Base-by-base conservation (phyloP, 2,888 invertebrate genomes). In the Eupeodes luniger region DNA sequence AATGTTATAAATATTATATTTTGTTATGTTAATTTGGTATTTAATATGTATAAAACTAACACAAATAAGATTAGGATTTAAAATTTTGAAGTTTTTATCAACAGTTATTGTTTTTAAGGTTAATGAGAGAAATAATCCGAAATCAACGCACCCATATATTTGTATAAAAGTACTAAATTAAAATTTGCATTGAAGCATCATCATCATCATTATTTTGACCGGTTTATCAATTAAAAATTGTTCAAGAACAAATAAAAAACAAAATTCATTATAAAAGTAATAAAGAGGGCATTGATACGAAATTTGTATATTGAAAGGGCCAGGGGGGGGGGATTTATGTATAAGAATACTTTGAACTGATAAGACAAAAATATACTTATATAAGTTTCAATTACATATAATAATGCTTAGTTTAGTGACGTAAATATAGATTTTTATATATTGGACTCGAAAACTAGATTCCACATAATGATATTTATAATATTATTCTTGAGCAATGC, bases 171-270 rank as follows among this genome's bases (percentile, higher is more conserved):
- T 59, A 34, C 1, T 7, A 14, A 59, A 34, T 14, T 59, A 34
- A 59, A 59, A 59, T 59, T 59, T 14, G 59, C 34, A 7, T 34
- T 59, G 0, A 59, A 9, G 4, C 7, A 59, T 1, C 57, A 59
- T 9, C 57, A 59, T 9, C 7, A 34, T 36, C 7, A 59, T 0
- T 34, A 59, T 9, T 7, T 59, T 36, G n/a, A 59, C 59, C 59
- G 59, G 59, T 59, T 59, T 59, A 36, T 59, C 59, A 59, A 59
- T 59, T 36, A n/a, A 59, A 59, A 36, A 34, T 36, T 36, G 14
- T 36, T 59, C 9, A 36, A 59, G n/a, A 59, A 36, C 34, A 5
- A 59, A 59, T 59, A 36, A 47, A 47, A 47, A 47, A 59, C 34
- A 59, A 59, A 14, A 36, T 4, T 34, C 27, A 59, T 59, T 34